A percentile compares a stretch with the other conserved stretches of the same genome.
phyloP scores from a whole-genome alignment of 2,888 invertebrate genomes.

The Cryptophagus acutangulus region DNA sequence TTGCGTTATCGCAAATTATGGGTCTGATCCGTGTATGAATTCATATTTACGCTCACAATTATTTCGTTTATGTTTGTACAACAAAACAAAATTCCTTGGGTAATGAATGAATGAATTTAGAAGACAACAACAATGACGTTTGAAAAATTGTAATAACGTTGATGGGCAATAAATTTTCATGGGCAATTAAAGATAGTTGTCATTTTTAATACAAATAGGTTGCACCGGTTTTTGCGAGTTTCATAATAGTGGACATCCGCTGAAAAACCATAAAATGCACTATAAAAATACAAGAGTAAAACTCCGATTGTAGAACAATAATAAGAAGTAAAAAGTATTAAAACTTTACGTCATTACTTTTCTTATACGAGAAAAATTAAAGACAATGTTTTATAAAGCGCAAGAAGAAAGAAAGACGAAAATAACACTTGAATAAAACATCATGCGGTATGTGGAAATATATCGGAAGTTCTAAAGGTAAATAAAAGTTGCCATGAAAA shows the following conservation, averaged over 20 bases:
- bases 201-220: slow-evolving; percentile 15
- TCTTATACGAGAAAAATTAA: slow-evolving; percentile 23
- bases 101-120: background rate
- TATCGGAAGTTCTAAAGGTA: background rate
- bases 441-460: slow-evolving; percentile 16
- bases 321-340: slow-evolving; percentile 24
- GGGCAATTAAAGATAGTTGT: slow-evolving; percentile 11
- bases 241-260: slow-evolving; percentile 25
- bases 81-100: background rate
- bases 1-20: background rate
- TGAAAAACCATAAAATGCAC: slow-evolving; percentile 22
- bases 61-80: background rate
- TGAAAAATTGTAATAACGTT: slow-evolving; percentile 1
- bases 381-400: slow-evolving; percentile 24
- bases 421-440: slow-evolving; percentile 26
- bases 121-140: slow-evolving; percentile 1
- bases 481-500: slow-evolving; percentile 3
- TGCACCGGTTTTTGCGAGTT: slow-evolving; percentile 18
- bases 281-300: slow-evolving; percentile 28
- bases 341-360: slow-evolving; percentile 28
- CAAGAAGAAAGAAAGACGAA: too few relatives aligned
- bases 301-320: slow-evolving; percentile 30
- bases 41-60: background rate
- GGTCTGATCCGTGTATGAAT: background rate
- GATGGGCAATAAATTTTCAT: slow-evolving; percentile 8